A percentile compares a stretch with the other conserved stretches of the same genome.
phyloP scores from a whole-genome alignment of 2,113 vertebrate genomes.

The Paracanthobrama guichenoti region DNA sequence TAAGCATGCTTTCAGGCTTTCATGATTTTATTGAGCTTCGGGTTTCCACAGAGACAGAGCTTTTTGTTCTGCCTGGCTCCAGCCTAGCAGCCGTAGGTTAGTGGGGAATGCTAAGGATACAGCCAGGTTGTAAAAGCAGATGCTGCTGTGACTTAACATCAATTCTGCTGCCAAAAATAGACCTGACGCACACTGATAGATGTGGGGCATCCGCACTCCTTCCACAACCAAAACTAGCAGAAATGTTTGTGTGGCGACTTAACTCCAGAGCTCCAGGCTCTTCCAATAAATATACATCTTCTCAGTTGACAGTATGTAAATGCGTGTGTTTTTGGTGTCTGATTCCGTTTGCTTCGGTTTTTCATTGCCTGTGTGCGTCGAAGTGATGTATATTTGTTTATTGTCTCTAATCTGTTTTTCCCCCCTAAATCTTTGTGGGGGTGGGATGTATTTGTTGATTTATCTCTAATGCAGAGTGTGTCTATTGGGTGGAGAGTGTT shows the following conservation, averaged over 20 bases:
- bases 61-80: conserved; percentile 19
- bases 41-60: conserved; percentile 23
- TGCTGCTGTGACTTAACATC: conserved; percentile 7
- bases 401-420: background rate
- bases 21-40: background rate
- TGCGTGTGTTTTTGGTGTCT: too few relatives aligned
- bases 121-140: conserved; percentile 36
- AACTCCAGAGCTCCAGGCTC: too few relatives aligned
- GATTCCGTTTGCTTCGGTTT: background rate
- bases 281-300: too few relatives aligned
- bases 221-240: background rate
- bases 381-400: conserved; percentile 1
- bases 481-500: conserved; percentile 31
- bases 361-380: background rate
- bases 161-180: conserved; percentile 61
- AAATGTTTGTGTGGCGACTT: background rate
- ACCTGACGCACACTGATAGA: conserved; percentile 46
- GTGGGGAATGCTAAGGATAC: conserved; percentile 33
- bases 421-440: conserved; percentile 3
- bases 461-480: conserved; percentile 4
- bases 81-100: conserved; percentile 10
- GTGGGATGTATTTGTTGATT: conserved; percentile 32
- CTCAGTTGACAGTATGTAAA: too few relatives aligned
- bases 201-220: conserved; percentile 33
- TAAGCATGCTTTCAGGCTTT: background rate